Evolutionary conservation across 2,113 vertebrate species (phyloP).

Genomic region (Mastomys natalensis): DNA sequence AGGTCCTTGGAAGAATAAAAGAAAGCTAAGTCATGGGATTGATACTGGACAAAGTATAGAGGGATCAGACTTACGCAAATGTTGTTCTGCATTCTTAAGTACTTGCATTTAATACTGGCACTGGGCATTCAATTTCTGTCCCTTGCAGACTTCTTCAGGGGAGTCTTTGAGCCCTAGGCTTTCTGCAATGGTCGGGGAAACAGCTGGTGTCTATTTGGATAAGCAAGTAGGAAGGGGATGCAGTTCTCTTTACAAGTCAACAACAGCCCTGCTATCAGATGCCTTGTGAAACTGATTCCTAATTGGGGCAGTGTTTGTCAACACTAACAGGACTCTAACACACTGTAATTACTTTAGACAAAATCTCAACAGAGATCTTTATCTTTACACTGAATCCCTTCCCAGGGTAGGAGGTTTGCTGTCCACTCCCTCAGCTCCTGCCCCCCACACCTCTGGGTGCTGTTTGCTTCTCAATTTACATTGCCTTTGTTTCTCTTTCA

Average conservation of each 20-base stretch:
- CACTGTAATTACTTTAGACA: slow-evolving; percentile 84
- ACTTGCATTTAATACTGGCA: not conserved
- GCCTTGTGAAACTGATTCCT: slow-evolving; percentile 86
- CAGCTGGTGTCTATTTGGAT: slow-evolving; percentile 61
- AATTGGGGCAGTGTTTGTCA: slow-evolving; percentile 89
- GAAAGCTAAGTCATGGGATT: not conserved
- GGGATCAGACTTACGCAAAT: not conserved
- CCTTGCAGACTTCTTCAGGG: not conserved
- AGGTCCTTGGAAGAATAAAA: not conserved
- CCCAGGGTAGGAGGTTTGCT: not conserved
- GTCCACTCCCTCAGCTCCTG: not conserved
- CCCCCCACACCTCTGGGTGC: not conserved
- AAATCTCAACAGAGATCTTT: slow-evolving; percentile 87
- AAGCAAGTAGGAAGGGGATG: slow-evolving; percentile 21
- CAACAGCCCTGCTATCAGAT: slow-evolving; percentile 82
- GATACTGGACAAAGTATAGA: not conserved
- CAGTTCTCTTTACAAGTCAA: slow-evolving; percentile 82
- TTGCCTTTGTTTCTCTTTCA: slow-evolving; percentile 49
- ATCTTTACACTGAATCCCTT: slow-evolving; percentile 79
- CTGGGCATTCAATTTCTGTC: slow-evolving; percentile 29
- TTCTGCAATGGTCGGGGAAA: slow-evolving; percentile 53
- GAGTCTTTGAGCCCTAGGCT: not conserved
- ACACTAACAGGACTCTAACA: slow-evolving; percentile 83
- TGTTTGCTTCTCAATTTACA: not conserved
- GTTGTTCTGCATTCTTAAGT: slow-evolving; percentile 17